A percentile compares a stretch with the other conserved stretches of the same genome.
These are phyloP conservation scores for Callospermophilus lateralis DNA, from an alignment of 2,113 vertebrate genomes.

Conservation along the genomic window DNA sequence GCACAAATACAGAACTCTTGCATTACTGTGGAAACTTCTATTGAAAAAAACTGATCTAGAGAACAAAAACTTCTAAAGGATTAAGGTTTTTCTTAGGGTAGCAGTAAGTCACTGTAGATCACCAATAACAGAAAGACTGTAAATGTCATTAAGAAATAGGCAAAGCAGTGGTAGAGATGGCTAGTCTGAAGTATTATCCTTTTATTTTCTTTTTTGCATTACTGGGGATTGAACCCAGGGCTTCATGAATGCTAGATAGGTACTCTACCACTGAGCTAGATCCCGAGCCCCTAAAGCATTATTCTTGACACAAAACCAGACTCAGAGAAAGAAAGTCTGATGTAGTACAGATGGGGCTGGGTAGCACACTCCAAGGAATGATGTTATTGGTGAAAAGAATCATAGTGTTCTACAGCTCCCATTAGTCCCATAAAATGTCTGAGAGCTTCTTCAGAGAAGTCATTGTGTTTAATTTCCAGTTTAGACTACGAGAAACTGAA, in stretches of 20 bases:
- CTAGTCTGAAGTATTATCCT: not conserved
- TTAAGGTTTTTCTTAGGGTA: slow-evolving; percentile 48
- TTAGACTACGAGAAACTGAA: slow-evolving; percentile 37
- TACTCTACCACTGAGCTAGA: too few species aligned
- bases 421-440: not conserved
- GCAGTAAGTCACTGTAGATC: not conserved
- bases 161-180: not conserved
- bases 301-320: slow-evolving; percentile 43
- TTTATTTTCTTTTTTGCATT: not conserved
- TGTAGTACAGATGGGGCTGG: not conserved
- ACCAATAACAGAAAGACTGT: not conserved
- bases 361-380: slow-evolving; percentile 28
- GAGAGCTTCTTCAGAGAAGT: slow-evolving; percentile 44
- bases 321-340: slow-evolving; percentile 54
- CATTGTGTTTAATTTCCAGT: not conserved
- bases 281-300: not conserved
- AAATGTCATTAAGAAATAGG: not conserved
- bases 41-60: not conserved
- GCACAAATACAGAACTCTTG: not conserved
- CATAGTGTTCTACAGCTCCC: not conserved
- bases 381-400: not conserved
- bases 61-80: slow-evolving; percentile 37
- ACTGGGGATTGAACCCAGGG: too few species aligned
- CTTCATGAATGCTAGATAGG: too few species aligned
- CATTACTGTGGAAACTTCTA: not conserved